phyloP scores from a whole-genome alignment of 2,113 vertebrate genomes.

The Circaetus gallicus region DNA sequence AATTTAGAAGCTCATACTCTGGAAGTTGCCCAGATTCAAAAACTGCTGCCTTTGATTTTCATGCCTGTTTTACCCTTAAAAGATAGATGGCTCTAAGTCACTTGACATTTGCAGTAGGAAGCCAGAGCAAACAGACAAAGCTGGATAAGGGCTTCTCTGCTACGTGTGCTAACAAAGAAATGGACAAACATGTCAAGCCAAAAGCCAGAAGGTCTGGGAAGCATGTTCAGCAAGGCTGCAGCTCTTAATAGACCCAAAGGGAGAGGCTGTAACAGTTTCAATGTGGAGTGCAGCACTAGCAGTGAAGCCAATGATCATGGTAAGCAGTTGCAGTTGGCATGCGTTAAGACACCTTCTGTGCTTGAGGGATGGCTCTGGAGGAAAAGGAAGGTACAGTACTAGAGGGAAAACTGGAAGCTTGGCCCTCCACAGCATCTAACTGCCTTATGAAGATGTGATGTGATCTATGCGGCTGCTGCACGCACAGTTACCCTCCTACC shows the following conservation, averaged over 20 bases:
- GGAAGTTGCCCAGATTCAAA: not conserved
- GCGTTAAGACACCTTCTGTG: not conserved
- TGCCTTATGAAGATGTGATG: not conserved
- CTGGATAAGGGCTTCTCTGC: not conserved
- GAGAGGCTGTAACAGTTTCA: not conserved
- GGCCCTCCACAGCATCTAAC: not conserved
- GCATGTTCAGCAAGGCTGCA: not conserved
- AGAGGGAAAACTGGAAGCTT: not conserved
- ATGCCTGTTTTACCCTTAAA: not conserved
- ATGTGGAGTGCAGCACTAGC: rapidly evolving
- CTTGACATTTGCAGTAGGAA: conserved; percentile 12
- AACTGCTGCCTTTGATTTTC: not conserved
- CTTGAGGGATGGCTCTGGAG: not conserved
- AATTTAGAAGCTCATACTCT: not conserved
- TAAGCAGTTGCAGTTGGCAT: not conserved
- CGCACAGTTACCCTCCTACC: not conserved
- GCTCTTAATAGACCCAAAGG: not conserved
- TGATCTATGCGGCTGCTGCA: not conserved
- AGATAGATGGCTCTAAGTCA: not conserved
- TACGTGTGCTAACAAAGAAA: not conserved
- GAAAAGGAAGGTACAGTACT: not conserved
- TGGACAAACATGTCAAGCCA: not conserved
- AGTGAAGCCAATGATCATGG: rapidly evolving
- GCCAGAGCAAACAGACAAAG: conserved; percentile 14
- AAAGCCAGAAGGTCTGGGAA: not conserved